A percentile compares a stretch with the other conserved stretches of the same genome.
phyloP scores from a whole-genome alignment of 2,797 vertebrate species.

The Allobates femoralis region DNA sequence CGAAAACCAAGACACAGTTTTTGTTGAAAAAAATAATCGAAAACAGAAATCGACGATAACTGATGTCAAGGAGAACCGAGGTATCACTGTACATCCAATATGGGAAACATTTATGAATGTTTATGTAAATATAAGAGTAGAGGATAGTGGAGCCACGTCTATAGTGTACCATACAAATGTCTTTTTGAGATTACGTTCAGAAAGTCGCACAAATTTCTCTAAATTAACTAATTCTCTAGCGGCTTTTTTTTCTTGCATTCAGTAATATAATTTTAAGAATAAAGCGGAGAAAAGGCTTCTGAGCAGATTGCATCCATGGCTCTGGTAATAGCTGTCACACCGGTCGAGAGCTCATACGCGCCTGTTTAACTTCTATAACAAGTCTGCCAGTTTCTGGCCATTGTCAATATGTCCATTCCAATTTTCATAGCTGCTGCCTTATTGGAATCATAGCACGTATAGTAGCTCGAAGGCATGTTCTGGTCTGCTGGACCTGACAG shows the following conservation, averaged over 20 bases:
- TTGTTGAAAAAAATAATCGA: too few relatives aligned
- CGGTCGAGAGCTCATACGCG: slow-evolving; percentile 19
- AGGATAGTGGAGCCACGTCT: neutral
- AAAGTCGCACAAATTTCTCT: neutral
- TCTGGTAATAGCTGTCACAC: slow-evolving; percentile 4
- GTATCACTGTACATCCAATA: too few relatives aligned
- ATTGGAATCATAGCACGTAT: slow-evolving; percentile 60
- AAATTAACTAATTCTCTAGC: neutral
- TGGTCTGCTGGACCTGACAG: slow-evolving; percentile 77
- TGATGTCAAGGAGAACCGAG: too few relatives aligned
- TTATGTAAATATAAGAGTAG: neutral
- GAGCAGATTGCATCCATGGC: slow-evolving; percentile 4
- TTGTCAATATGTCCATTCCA: slow-evolving; percentile 67
- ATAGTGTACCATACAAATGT: neutral
- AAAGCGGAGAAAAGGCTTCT: neutral
- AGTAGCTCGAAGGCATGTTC: slow-evolving; percentile 71
- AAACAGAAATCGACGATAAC: too few relatives aligned
- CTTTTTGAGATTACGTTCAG: neutral
- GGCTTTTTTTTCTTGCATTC: neutral
- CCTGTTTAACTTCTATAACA: slow-evolving; percentile 53
- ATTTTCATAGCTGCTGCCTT: slow-evolving; percentile 65
- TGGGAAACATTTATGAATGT: neutral
- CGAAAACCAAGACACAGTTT: too few relatives aligned
- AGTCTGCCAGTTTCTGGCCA: slow-evolving; percentile 62
- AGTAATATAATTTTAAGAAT: neutral